phyloP scores from a whole-genome alignment of 2,888 invertebrate species.

The Philereme vetulata region DNA sequence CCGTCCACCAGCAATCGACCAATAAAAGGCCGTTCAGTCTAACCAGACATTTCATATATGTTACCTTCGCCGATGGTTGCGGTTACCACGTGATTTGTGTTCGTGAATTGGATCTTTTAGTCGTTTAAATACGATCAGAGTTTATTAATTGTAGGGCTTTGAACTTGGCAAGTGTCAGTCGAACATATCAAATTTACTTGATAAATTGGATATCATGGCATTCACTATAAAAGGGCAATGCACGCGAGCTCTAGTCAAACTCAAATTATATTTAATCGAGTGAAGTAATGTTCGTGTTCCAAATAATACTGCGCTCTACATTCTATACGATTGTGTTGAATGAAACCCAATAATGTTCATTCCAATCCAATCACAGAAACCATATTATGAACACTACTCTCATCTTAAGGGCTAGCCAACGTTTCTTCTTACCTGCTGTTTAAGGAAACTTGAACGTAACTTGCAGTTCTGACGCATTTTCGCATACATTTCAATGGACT shows the following conservation, averaged over 20 bases:
- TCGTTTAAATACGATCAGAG: too few species aligned
- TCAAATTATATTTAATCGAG: too few species aligned
- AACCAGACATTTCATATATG: too few species aligned
- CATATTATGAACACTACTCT: too few species aligned
- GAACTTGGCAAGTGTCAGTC: conserved; percentile 6
- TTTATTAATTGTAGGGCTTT: conserved; percentile 11
- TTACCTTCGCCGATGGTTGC: too few species aligned
- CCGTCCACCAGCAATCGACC: background rate
- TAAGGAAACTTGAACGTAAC: background rate
- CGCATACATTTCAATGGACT: conserved; percentile 12
- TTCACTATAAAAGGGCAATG: conserved; percentile 6
- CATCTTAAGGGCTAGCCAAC: background rate
- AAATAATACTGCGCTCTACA: too few species aligned
- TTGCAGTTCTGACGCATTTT: conserved; percentile 12
- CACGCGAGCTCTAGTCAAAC: background rate
- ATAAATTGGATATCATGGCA: conserved; percentile 14
- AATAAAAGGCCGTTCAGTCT: too few species aligned
- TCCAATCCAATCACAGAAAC: background rate
- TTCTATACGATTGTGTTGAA: background rate
- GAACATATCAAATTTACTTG: conserved; percentile 1
- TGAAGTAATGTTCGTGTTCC: too few species aligned
- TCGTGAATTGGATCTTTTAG: too few species aligned
- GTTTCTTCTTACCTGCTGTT: background rate
- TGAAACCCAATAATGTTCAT: background rate
- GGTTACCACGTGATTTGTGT: too few species aligned